A percentile compares a stretch with the other conserved stretches of the same genome.
phyloP scores from a whole-genome alignment of 2,797 vertebrate species.

The Crypturellus tataupa region DNA sequence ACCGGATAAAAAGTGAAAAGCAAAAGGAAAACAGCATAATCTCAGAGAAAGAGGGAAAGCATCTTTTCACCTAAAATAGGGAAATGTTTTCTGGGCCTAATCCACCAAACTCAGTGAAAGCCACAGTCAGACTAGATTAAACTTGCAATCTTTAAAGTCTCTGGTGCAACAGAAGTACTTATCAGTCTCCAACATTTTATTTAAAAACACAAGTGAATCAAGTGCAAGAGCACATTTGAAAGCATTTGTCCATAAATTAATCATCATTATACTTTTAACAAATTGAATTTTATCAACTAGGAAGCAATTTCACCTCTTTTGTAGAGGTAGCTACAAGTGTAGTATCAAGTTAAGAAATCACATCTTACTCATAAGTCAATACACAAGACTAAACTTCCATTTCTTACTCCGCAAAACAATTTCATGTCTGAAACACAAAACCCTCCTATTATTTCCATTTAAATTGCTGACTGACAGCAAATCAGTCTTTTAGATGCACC shows the following conservation, averaged over 20 bases:
- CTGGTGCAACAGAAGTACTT: not conserved
- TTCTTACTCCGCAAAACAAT: not conserved
- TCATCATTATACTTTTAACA: not conserved
- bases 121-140: not conserved
- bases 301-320: not conserved
- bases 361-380: not conserved
- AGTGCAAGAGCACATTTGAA: not conserved
- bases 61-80: not conserved
- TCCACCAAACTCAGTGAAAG: not conserved
- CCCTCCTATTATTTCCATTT: not conserved
- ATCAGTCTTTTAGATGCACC: not conserved
- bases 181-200: not conserved
- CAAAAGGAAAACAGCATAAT: not conserved
- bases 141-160: not conserved
- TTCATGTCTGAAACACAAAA: not conserved
- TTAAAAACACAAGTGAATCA: not conserved
- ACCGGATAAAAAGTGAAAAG: not conserved
- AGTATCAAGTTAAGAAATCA: not conserved
- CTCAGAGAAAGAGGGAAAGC: not conserved
- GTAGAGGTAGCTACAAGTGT: rapidly evolving
- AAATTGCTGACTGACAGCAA: not conserved
- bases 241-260: slow-evolving; percentile 9
- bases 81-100: not conserved
- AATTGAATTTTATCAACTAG: not conserved
- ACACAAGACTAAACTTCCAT: not conserved